Evolutionary conservation across 2,888 invertebrate genomes (phyloP).

Genomic region (Cryptosula pallasiana): DNA sequence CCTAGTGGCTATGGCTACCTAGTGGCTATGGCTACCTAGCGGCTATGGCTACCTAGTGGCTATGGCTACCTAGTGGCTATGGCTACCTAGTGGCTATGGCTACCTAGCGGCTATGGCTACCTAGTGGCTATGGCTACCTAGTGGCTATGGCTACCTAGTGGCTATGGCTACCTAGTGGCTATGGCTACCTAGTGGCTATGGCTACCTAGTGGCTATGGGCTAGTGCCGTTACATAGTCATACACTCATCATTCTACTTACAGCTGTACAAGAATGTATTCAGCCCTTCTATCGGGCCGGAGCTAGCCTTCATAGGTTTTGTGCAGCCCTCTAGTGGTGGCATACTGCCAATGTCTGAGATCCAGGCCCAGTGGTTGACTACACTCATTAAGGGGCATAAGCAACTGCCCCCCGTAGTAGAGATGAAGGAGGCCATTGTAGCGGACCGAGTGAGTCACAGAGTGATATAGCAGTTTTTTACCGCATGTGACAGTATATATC

Average conservation of each 20-base stretch:
- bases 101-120: too few species aligned
- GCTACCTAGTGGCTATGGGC: too few species aligned
- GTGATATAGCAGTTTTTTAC: neutral
- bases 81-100: too few species aligned
- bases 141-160: too few species aligned
- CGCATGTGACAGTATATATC: too few species aligned
- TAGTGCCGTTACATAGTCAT: neutral
- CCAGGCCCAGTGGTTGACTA: conserved; percentile 47
- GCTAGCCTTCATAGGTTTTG: conserved; percentile 48
- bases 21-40: too few species aligned
- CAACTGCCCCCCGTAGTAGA: conserved; percentile 36
- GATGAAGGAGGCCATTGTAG: conserved; percentile 37
- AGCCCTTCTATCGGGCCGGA: conserved; percentile 38
- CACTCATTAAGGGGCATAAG: conserved; percentile 36
- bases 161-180: too few species aligned
- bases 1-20: too few species aligned
- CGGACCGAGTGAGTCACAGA: conserved; percentile 34
- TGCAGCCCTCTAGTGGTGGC: conserved; percentile 48
- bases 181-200: too few species aligned
- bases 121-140: too few species aligned
- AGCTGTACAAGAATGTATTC: conserved; percentile 50
- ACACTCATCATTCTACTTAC: conserved; percentile 24
- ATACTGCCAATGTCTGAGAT: conserved; percentile 46
- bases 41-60: too few species aligned
- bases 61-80: too few species aligned